Evolutionary conservation across 2,797 vertebrate genomes (phyloP).

Genomic region (Ibycter americanus): DNA sequence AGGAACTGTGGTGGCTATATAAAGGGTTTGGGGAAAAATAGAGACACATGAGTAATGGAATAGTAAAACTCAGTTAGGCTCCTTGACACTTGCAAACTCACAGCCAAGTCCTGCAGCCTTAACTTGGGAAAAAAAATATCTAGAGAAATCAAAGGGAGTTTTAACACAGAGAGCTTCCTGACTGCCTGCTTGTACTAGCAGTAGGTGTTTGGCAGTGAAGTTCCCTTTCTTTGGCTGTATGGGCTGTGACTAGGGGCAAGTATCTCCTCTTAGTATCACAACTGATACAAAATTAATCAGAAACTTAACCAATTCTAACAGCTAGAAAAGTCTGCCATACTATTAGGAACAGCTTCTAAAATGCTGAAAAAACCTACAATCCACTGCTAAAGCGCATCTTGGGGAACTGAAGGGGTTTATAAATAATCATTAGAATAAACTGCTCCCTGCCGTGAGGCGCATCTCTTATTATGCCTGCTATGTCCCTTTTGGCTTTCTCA

Average conservation of each 20-base stretch:
- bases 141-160: slow-evolving; percentile 18
- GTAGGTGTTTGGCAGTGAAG: neutral
- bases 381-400: slow-evolving; percentile 17
- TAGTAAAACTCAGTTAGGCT: slow-evolving; percentile 59
- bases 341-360: slow-evolving; percentile 16
- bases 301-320: neutral
- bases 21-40: slow-evolving; percentile 60
- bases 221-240: neutral
- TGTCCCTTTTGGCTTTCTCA: slow-evolving; percentile 35
- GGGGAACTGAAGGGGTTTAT: slow-evolving; percentile 39
- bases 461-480: slow-evolving; percentile 32
- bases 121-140: slow-evolving; percentile 10
- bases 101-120: neutral
- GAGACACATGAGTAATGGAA: slow-evolving; percentile 65
- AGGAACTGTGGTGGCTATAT: slow-evolving; percentile 46
- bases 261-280: neutral
- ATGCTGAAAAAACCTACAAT: neutral
- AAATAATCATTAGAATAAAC: slow-evolving; percentile 51
- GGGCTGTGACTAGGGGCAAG: neutral
- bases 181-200: neutral
- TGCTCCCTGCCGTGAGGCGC: slow-evolving; percentile 28
- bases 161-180: neutral
- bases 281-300: neutral
- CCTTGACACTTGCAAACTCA: slow-evolving; percentile 34
- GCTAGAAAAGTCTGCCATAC: neutral